These are phyloP conservation scores for Chrysolina oricalcia DNA, from an alignment of 2,888 invertebrate species.

Conservation along the genomic window DNA sequence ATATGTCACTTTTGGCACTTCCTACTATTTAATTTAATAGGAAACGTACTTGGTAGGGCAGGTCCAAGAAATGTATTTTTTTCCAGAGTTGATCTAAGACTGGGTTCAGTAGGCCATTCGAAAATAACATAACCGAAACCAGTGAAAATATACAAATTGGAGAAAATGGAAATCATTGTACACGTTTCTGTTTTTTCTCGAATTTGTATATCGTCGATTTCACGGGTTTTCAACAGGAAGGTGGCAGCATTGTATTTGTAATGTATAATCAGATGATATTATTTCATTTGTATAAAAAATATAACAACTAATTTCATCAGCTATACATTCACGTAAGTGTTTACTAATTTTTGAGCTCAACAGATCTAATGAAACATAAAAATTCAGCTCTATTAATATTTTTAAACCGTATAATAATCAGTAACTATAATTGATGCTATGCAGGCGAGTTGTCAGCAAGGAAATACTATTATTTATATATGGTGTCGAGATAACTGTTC, in stretches of 20 bases:
- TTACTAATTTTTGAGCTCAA: slow-evolving; percentile 55
- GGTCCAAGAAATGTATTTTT: neutral
- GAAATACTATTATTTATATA: slow-evolving; percentile 34
- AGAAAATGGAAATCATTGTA: neutral
- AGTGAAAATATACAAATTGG: neutral
- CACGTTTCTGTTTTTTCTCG: neutral
- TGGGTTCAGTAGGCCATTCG: neutral
- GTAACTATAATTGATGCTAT: slow-evolving; percentile 23
- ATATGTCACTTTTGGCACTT: too few relatives aligned
- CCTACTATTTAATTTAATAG: too few relatives aligned
- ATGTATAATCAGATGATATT: slow-evolving; percentile 45
- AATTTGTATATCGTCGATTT: neutral
- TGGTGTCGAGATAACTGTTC: slow-evolving; percentile 37
- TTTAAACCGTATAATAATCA: neutral
- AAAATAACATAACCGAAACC: neutral
- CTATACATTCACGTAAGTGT: slow-evolving; percentile 52
- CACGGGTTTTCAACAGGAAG: neutral
- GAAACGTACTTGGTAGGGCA: too few relatives aligned
- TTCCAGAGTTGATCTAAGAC: neutral
- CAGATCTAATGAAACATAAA: slow-evolving; percentile 45
- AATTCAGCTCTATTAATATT: slow-evolving; percentile 1
- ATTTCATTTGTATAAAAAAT: slow-evolving; percentile 58
- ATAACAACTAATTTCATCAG: slow-evolving; percentile 57
- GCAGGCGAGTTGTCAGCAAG: slow-evolving; percentile 50
- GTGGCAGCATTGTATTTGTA: slow-evolving; percentile 43